These are phyloP conservation scores for Heterotis niloticus DNA, from an alignment of 2,113 vertebrate species.

Conservation along the genomic window DNA sequence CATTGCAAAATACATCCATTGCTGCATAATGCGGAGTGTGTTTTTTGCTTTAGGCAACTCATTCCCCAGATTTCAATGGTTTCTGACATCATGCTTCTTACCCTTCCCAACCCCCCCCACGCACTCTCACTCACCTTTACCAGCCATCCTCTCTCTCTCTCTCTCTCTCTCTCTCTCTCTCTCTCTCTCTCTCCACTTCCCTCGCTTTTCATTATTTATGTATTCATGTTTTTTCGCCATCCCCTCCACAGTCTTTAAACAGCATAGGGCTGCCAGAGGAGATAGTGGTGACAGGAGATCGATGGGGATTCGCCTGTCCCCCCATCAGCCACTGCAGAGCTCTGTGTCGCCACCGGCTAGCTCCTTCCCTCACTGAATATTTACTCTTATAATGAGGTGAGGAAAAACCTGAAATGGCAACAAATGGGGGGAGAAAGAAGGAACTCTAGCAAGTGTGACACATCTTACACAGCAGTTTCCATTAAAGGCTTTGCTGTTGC, in stretches of 20 bases:
- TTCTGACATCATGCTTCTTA: too few species aligned
- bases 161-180: too few species aligned
- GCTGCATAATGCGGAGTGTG: not conserved
- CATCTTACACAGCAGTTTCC: not conserved
- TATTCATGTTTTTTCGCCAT: not conserved
- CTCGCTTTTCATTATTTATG: constrained; percentile 16
- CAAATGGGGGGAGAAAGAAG: not conserved
- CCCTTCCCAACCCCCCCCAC: not conserved
- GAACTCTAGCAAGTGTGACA: not conserved
- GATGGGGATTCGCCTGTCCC: not conserved
- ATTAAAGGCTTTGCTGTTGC: not conserved
- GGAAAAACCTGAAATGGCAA: constrained; percentile 5
- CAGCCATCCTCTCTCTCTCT: too few species aligned
- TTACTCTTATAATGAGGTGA: constrained; percentile 16
- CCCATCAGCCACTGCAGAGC: not conserved
- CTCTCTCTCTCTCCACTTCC: not conserved
- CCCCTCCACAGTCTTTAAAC: constrained; percentile 11
- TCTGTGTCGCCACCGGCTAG: constrained; percentile 2
- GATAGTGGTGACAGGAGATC: constrained; percentile 20
- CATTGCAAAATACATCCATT: constrained; percentile 4
- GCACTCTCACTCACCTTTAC: too few species aligned
- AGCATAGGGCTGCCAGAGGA: constrained; percentile 13
- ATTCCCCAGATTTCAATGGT: not conserved
- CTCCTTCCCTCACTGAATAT: constrained; percentile 10
- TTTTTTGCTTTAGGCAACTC: not conserved